A percentile compares a stretch with the other conserved stretches of the same genome.
Evolutionary conservation across 2,888 invertebrate genomes (phyloP).

Genomic region (Kuschelorhynchus macadamiae): DNA sequence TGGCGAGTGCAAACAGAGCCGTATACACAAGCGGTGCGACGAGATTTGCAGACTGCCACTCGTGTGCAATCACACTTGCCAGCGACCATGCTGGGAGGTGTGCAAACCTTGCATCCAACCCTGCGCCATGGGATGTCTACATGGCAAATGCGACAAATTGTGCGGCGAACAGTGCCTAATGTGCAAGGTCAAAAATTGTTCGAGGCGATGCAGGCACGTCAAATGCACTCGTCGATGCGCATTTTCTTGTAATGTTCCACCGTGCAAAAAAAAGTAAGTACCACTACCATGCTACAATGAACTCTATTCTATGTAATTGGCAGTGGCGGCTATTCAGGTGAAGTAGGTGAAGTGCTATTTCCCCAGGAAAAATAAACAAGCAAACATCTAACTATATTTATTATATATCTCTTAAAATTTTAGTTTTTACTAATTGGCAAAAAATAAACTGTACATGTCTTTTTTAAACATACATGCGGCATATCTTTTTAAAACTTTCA

Average conservation of each 20-base stretch:
- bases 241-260: slow-evolving; percentile 67
- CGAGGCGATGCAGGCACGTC: slow-evolving; percentile 69
- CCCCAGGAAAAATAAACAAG: too few species aligned
- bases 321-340: too few species aligned
- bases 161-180: slow-evolving; percentile 68
- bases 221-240: slow-evolving; percentile 70
- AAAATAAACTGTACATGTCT: too few species aligned
- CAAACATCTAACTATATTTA: too few species aligned
- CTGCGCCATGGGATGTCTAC: slow-evolving; percentile 69
- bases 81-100: slow-evolving; percentile 71
- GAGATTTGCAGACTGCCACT: slow-evolving; percentile 72
- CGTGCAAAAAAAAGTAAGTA: slow-evolving; percentile 65
- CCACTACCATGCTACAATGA: too few species aligned
- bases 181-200: slow-evolving; percentile 63
- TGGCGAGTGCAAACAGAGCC: slow-evolving; percentile 72
- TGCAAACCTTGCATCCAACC: slow-evolving; percentile 73
- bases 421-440: too few species aligned
- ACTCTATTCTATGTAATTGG: too few species aligned
- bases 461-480: too few species aligned
- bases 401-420: too few species aligned
- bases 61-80: slow-evolving; percentile 77
- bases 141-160: slow-evolving; percentile 69
- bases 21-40: slow-evolving; percentile 74
- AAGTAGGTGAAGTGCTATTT: too few species aligned
- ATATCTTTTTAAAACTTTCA: too few species aligned